Evolutionary conservation across 2,113 vertebrate species (phyloP).

Genomic region (Myanophis thanlyinensis): DNA sequence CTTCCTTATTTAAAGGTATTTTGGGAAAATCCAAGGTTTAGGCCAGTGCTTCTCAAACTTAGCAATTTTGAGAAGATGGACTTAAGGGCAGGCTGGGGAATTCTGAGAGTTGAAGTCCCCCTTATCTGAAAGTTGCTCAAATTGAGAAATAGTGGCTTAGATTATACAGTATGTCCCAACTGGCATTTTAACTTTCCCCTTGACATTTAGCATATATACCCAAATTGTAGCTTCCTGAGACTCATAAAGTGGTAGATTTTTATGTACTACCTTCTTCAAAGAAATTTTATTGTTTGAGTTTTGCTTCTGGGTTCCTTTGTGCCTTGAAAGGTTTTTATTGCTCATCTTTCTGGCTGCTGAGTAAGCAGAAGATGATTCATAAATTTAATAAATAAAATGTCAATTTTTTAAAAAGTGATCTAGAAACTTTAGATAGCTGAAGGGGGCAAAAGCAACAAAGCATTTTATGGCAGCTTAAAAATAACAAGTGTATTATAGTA

Average conservation of each 20-base stretch:
- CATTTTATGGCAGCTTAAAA: not conserved
- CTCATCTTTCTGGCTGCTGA: not conserved
- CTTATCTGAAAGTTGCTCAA: not conserved
- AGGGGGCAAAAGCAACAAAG: not conserved
- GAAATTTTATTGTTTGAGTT: not conserved
- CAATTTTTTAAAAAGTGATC: not conserved
- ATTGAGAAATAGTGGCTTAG: not conserved
- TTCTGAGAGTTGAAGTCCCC: not conserved
- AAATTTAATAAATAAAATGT: not conserved
- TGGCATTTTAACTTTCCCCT: not conserved
- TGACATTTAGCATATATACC: not conserved
- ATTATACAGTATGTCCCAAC: not conserved
- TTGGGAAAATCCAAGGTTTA: not conserved
- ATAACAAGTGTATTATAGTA: not conserved
- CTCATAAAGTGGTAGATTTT: not conserved
- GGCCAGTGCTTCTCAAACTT: not conserved
- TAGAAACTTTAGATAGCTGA: not conserved
- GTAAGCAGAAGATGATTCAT: not conserved
- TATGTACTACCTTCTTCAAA: not conserved
- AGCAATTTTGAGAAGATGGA: too few species aligned
- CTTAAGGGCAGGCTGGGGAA: not conserved
- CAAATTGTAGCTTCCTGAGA: not conserved
- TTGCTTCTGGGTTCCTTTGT: not conserved
- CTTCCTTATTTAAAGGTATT: not conserved
- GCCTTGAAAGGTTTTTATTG: not conserved